Evolutionary conservation across 2,888 invertebrate genomes (phyloP).

Genomic region (Caenorhabditis virilis): DNA sequence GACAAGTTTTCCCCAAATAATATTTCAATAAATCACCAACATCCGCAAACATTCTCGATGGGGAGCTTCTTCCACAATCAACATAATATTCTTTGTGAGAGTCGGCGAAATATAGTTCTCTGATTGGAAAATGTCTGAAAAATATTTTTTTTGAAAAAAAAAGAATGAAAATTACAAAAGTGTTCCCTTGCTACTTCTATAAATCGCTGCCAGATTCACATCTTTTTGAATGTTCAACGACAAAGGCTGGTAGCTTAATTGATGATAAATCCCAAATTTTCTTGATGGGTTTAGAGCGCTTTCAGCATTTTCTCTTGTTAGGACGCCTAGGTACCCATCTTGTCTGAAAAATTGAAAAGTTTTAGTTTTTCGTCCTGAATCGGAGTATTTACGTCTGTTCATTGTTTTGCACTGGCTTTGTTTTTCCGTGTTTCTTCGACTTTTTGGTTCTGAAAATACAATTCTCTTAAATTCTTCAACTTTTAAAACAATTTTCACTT

Average conservation of each 20-base stretch:
- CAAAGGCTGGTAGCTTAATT: constrained; percentile 6
- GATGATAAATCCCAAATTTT: constrained; percentile 9
- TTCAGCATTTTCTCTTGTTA: constrained; percentile 6
- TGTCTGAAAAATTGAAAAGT: too few relatives aligned
- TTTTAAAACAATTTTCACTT: too few relatives aligned
- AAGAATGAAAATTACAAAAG: not conserved
- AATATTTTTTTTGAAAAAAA: not conserved
- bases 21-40: constrained; percentile 2
- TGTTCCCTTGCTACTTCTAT: not conserved
- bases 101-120: constrained; percentile 1
- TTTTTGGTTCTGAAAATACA: too few relatives aligned
- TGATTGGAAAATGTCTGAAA: constrained; percentile 12
- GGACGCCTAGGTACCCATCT: constrained; percentile 13
- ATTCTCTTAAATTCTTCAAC: too few relatives aligned
- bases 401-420: too few relatives aligned
- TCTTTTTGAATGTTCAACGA: constrained; percentile 9
- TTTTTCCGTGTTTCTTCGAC: too few relatives aligned
- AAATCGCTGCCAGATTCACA: constrained; percentile 3
- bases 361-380: too few relatives aligned
- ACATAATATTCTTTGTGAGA: constrained; percentile 5
- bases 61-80: constrained; percentile 7
- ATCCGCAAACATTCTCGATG: constrained; percentile 1
- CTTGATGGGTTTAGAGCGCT: not conserved
- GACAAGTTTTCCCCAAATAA: too few relatives aligned
- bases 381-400: too few relatives aligned